These are phyloP conservation scores for Egretta garzetta DNA, from an alignment of 2,113 vertebrate genomes.

Conservation along the genomic window DNA sequence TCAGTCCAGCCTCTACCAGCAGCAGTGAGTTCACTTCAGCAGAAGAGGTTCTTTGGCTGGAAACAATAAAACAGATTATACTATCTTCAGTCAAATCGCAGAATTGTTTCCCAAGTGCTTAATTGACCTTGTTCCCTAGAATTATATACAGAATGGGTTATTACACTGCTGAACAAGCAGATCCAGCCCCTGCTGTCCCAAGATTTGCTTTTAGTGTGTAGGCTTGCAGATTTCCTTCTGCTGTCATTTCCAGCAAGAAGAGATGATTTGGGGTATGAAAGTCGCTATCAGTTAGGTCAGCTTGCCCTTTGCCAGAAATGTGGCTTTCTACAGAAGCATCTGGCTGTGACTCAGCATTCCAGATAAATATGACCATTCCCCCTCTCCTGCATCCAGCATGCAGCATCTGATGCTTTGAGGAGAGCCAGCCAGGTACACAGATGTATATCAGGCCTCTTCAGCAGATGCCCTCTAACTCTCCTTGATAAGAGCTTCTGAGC, in stretches of 20 bases:
- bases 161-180: neutral
- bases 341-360: constrained; percentile 12
- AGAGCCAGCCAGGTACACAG: neutral
- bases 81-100: neutral
- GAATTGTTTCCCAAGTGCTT: neutral
- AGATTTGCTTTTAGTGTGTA: neutral
- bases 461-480: neutral
- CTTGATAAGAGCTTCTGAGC: neutral
- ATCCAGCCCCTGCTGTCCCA: neutral
- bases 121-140: neutral
- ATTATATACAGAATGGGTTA: neutral
- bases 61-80: neutral
- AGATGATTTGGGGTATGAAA: neutral
- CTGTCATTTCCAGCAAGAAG: neutral
- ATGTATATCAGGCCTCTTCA: neutral
- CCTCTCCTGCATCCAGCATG: neutral
- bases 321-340: neutral
- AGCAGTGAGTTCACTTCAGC: neutral
- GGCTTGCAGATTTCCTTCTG: neutral
- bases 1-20: neutral
- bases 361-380: neutral
- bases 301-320: neutral
- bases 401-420: neutral
- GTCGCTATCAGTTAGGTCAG: neutral
- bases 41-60: neutral